Evolutionary conservation across 1,140 invertebrate genomes (phyloP).

Genomic region (Drosophila parvula): DNA sequence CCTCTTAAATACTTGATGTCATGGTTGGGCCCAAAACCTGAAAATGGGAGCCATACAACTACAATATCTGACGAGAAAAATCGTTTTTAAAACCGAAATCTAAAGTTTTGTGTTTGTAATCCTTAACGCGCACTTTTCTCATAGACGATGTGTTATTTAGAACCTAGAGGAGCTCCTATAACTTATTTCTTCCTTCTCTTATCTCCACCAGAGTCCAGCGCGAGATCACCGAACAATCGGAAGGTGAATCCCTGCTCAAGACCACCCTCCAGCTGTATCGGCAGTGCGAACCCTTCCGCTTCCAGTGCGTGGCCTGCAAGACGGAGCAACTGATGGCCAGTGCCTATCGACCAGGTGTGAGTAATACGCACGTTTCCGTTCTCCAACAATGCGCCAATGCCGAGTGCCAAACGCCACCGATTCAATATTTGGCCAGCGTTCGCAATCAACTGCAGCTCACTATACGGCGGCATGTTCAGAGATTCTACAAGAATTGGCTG

Average conservation of each 20-base stretch:
- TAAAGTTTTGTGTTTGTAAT: not conserved
- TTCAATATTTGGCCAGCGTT: slow-evolving; percentile 88
- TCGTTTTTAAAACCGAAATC: too few species aligned
- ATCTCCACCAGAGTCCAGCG: slow-evolving; percentile 33
- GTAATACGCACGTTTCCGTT: slow-evolving; percentile 85
- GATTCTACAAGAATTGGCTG: slow-evolving; percentile 92
- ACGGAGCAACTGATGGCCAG: slow-evolving; percentile 86
- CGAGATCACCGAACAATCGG: slow-evolving; percentile 65
- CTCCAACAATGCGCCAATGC: slow-evolving; percentile 88
- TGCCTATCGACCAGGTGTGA: slow-evolving; percentile 84
- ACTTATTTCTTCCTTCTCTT: not conserved
- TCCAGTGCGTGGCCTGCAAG: slow-evolving; percentile 87
- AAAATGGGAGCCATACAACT: too few species aligned
- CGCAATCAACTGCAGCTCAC: slow-evolving; percentile 89
- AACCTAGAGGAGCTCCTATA: not conserved
- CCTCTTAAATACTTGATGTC: too few species aligned
- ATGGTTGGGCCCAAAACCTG: too few species aligned
- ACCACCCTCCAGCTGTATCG: slow-evolving; percentile 90
- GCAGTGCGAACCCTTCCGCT: slow-evolving; percentile 89
- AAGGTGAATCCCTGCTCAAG: slow-evolving; percentile 83
- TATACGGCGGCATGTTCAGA: slow-evolving; percentile 88
- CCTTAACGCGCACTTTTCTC: too few species aligned
- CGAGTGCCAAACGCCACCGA: slow-evolving; percentile 87
- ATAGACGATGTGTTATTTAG: not conserved
- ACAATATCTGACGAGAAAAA: too few species aligned